Evolutionary conservation across 2,797 vertebrate species (phyloP), one percentile per base, ranked within the genome.

Genomic region (Champsocephalus esox): DNA sequence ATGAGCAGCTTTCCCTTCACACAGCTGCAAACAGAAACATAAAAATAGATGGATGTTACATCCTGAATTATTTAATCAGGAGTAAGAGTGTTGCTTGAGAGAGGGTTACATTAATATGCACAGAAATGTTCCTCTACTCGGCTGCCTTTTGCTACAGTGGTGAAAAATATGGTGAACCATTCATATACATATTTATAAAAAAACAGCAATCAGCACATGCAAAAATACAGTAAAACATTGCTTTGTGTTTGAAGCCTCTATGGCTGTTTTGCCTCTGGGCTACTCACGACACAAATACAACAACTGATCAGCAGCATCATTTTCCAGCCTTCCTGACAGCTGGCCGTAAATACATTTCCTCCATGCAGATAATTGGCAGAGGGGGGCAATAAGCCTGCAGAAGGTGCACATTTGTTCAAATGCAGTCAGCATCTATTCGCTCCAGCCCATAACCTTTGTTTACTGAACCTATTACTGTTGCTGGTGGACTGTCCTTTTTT

Each of bases 341-440:
- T 65, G 64, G 65, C 75, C 73, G 75, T 63, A 80, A 83, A 84
- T 80, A 48, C 7, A 43, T 78, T 81, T 77, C 52, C 59, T 71
- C 6, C 1, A 54, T 67, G 71, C 73, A 77, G 49, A 80, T 84
- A 58, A 82, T 71, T 78, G 66, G 59, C 75, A 52, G 19, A 75
- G 57, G 28, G 62, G 60, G 81, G 66, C 28, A 71, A 70, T 83
- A 65, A 73, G 46, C 72, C 84, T 84, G 83, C 84, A 87, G 82
- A 19, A 49, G 56, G 62, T 51, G 62, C 50, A 24, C 70, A 71
- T 82, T 80, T 71, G 54, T 85, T 72, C 70, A 74, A 85, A 83
- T 80, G 79, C 71, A 81, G 59, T 80, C 76, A 83, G 55, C 38
- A 17, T 56, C 66, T 52, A 64, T 75, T 73, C 24, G 59, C 13